A percentile compares a stretch with the other conserved stretches of the same genome.
phyloP scores from a whole-genome alignment of 2,888 invertebrate species.

The Oscheius sp. region DNA sequence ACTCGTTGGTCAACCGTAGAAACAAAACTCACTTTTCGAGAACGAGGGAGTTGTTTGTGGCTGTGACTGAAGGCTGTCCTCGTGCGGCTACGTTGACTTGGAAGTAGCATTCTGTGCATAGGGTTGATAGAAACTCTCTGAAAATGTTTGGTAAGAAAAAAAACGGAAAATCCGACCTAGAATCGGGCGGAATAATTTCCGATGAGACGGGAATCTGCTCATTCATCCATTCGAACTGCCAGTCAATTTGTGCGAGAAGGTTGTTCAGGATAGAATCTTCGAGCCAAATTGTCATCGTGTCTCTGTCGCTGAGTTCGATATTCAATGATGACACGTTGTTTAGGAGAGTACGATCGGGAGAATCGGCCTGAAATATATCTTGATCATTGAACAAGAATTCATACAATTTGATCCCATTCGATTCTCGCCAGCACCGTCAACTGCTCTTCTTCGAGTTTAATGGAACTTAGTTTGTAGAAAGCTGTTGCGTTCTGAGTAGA shows the following conservation, averaged over 20 bases:
- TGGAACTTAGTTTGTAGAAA: conserved; percentile 48
- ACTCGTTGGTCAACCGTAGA: conserved; percentile 17
- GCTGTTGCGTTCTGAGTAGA: conserved; percentile 49
- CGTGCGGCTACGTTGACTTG: conserved; percentile 67
- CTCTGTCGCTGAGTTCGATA: conserved; percentile 57
- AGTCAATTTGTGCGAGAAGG: conserved; percentile 65
- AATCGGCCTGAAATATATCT: conserved; percentile 5
- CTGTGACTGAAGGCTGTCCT: conserved; percentile 64
- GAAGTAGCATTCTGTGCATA: conserved; percentile 71
- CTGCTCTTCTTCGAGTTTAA: conserved; percentile 63
- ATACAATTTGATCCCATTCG: conserved; percentile 60
- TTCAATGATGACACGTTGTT: conserved; percentile 45
- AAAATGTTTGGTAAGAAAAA: background rate
- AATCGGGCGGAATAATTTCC: conserved; percentile 65
- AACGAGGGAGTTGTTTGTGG: conserved; percentile 64
- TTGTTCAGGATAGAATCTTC: conserved; percentile 70
- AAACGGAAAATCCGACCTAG: conserved; percentile 24
- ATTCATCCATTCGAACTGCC: conserved; percentile 72
- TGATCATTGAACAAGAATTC: background rate
- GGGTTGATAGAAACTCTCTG: conserved; percentile 65
- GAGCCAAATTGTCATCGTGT: conserved; percentile 65
- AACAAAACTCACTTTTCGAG: conserved; percentile 61
- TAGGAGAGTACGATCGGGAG: background rate
- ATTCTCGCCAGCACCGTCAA: conserved; percentile 59
- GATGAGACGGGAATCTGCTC: conserved; percentile 68